phyloP scores from a whole-genome alignment of 2,797 vertebrate species.

The Macropodus opercularis region DNA sequence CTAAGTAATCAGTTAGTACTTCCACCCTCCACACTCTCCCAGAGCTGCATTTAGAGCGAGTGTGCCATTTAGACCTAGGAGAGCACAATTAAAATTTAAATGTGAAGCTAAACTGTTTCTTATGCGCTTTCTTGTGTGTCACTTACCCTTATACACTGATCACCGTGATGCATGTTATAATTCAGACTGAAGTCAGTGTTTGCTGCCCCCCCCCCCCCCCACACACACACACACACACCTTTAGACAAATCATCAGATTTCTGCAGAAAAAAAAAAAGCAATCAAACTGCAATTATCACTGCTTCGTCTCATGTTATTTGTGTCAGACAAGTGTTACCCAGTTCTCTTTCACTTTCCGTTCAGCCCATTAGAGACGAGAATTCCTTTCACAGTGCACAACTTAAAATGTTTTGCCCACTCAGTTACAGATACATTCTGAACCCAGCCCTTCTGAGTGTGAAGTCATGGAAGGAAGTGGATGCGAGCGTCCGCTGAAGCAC shows the following conservation, averaged over 20 bases:
- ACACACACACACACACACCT: too few species aligned
- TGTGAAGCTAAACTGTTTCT: constrained; percentile 39
- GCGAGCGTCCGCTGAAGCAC: neutral
- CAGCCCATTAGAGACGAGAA: constrained; percentile 10
- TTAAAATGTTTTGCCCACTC: constrained; percentile 9
- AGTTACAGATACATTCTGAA: constrained; percentile 5
- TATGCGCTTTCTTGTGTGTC: constrained; percentile 31
- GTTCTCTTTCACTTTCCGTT: constrained; percentile 13
- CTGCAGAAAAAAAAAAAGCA: constrained; percentile 47
- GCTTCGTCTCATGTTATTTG: constrained; percentile 32
- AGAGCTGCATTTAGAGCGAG: constrained; percentile 47
- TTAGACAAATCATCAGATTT: constrained; percentile 36
- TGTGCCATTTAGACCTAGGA: constrained; percentile 51
- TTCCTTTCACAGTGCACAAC: constrained; percentile 18
- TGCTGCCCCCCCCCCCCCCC: neutral
- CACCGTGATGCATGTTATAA: constrained; percentile 22
- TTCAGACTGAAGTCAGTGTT: constrained; percentile 28
- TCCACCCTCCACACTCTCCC: constrained; percentile 42
- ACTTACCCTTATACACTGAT: constrained; percentile 39
- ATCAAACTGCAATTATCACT: constrained; percentile 49
- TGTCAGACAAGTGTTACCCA: neutral
- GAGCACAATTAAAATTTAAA: constrained; percentile 67
- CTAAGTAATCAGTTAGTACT: constrained; percentile 69
- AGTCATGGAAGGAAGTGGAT: neutral
- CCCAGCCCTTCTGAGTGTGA: neutral